Conservation (phyloP, 2,113 vertebrate genomes). For the Girardinichthys multiradiatus region DNA sequence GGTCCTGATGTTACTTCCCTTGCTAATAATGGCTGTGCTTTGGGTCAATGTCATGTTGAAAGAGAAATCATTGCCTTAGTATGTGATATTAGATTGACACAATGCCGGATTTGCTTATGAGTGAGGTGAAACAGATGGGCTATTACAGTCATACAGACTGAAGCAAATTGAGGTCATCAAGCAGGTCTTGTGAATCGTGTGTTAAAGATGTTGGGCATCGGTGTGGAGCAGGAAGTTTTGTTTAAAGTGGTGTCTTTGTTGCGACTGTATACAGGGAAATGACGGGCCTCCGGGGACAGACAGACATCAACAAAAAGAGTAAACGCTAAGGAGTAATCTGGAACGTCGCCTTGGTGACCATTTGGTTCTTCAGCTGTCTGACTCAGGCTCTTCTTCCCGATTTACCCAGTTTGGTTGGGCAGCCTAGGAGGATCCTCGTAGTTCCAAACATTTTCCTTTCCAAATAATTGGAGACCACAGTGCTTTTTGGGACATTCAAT, state of each 20-base stretch:
- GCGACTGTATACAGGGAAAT: conserved; percentile 39
- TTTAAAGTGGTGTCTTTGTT: conserved; percentile 58
- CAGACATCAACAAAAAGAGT: conserved; percentile 62
- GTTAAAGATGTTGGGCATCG: conserved; percentile 18
- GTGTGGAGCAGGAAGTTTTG: conserved; percentile 38
- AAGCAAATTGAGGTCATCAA: conserved; percentile 73
- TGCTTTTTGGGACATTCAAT: too few relatives aligned
- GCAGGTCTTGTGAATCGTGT: conserved; percentile 59
- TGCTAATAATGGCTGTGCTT: too few relatives aligned
- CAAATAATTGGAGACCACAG: too few relatives aligned
- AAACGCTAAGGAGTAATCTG: conserved; percentile 54
- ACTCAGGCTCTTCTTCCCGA: too few relatives aligned
- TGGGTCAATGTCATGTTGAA: too few relatives aligned
- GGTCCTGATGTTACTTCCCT: too few relatives aligned
- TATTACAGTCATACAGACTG: conserved; percentile 64
- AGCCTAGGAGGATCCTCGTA: too few relatives aligned
- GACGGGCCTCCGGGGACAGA: conserved; percentile 59
- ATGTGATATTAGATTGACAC: conserved; percentile 45
- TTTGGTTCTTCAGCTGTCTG: too few relatives aligned
- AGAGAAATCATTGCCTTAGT: too few relatives aligned
- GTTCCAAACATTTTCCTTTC: too few relatives aligned
- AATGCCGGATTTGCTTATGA: conserved; percentile 40
- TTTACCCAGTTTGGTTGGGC: too few relatives aligned
- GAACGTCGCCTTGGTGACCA: too few relatives aligned
- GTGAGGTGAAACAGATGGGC: conserved; percentile 69